Evolutionary conservation across 2,797 vertebrate genomes (phyloP).

Genomic region (Margarornis squamiger): DNA sequence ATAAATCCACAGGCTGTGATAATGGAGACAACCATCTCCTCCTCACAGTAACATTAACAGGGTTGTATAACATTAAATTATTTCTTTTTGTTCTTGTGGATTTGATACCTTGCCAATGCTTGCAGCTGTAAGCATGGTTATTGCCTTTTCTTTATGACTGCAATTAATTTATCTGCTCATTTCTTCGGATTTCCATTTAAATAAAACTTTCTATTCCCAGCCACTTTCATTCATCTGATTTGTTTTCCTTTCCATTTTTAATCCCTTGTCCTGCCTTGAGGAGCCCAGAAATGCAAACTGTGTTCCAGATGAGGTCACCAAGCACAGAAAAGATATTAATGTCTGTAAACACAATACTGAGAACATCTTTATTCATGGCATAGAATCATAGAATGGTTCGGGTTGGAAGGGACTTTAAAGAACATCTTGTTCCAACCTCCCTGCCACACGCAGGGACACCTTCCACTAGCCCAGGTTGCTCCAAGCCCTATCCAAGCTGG

Average conservation of each 20-base stretch:
- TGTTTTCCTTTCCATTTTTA: background rate
- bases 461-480: fast-evolving
- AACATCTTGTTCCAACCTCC: fast-evolving
- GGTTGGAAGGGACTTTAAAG: background rate
- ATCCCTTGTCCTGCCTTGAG: background rate
- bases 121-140: background rate
- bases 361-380: background rate
- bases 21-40: background rate
- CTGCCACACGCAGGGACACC: background rate
- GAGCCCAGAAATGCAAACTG: background rate
- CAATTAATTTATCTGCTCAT: background rate
- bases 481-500: fast-evolving
- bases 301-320: background rate
- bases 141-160: background rate
- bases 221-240: background rate
- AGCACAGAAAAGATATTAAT: background rate
- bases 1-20: background rate
- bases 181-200: background rate
- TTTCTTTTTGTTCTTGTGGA: background rate
- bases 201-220: background rate
- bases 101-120: background rate
- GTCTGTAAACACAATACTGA: background rate
- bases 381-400: background rate
- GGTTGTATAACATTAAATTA: background rate
- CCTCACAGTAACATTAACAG: background rate